Evolutionary conservation across 1,140 invertebrate species (phyloP), one percentile per base, ranked within the genome.

Genomic region (Proctacanthus coquilletti): DNA sequence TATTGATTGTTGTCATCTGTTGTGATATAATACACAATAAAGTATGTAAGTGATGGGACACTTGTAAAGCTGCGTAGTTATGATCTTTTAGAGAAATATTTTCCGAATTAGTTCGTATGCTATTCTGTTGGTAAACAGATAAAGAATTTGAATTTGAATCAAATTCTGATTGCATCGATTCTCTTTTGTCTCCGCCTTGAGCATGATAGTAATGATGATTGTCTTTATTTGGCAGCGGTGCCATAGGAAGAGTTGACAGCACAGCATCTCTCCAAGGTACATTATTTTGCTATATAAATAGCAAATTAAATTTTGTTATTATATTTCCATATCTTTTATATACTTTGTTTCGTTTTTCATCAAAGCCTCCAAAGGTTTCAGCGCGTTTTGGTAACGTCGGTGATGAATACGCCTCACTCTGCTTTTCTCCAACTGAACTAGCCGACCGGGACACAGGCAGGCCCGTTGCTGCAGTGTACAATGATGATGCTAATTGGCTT

Each of bases 351-450:
- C 56, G 51, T 40, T 54, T 61, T 42, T 79, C 77, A 62, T 94
- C 89, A 53, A 94, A 94, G 2, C 89, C 91, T 8, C 86, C 86
- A 64, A 94, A 95, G 1, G 91, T 94, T 64, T 94, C 89, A 1
- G 91, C 88, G 21, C 89, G 66, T 48, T 88, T 80, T 4, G 91
- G 88, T 39, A 94, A 60, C 14, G 83, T 79, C 6, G 85, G 79
- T 14, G 81, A 80, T 27, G 80, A 71, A 52, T 84, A 88, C 6
- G 77, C 72, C 6, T 77, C 75, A 49, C 81, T 88, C 41, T 89
- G 81, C 40, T 84, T 75, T 60, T 94, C 89, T 13, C 87, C 87
- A 4, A 83, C 88, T 18, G 86, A 92, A 62, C 85, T 92, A 2
- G 88, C 78, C 53, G 86, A 91, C 33, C 91, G 72, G 9, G 84